Base-by-base conservation (phyloP, 2,113 vertebrate species). In the Cololabis saira region DNA sequence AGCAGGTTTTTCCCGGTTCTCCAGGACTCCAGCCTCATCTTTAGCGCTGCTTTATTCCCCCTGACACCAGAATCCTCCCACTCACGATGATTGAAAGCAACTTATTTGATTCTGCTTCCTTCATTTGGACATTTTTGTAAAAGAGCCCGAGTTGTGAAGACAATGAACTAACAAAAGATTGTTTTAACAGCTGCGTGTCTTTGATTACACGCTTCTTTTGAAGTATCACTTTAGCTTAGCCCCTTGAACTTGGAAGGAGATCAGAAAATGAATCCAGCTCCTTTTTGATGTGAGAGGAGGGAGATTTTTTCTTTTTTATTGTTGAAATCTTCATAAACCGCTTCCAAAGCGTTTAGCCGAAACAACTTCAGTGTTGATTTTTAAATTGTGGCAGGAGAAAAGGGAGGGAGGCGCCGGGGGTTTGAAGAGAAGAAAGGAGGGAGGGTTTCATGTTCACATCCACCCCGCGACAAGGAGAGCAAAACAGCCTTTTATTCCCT, bases 101-200 rank as follows among this genome's bases (percentile, higher is more conserved):
- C 88, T 86, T 90, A 87, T 91, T 90, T 87, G 76, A 92, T 87
- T 88, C 83, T 71, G 83, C 83, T 91, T 90, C 83, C 85, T 83
- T 88, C 84, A 78, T 91, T 90, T 90, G 82, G 87, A 82, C 86
- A 95, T 96, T 95, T n/a, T 92, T 91, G 94, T 93, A 94, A 95
- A 37, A 96, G 94, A 95, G 95, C 94, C 92, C 90, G n/a, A 92
- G 90, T 37, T 94, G 93, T 92, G 93, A 97, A 96, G 96, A 98
- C 97, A 97, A 95, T 96, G 96, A 95, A 94, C 94, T 92, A 95
- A 97, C 97, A 97, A 97, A 97, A 96, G 96, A 95, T 95, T 98
- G 96, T 98, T 99, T 98, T 98, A 96, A 98, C 97, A 99, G 97
- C 96, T 99, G 97, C 95, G 92, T 93, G 95, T 97, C 97, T 99